A percentile compares a stretch with the other conserved stretches of the same genome.
Conservation (phyloP, 1,140 invertebrate genomes). For the Eufriesea mexicana region DNA sequence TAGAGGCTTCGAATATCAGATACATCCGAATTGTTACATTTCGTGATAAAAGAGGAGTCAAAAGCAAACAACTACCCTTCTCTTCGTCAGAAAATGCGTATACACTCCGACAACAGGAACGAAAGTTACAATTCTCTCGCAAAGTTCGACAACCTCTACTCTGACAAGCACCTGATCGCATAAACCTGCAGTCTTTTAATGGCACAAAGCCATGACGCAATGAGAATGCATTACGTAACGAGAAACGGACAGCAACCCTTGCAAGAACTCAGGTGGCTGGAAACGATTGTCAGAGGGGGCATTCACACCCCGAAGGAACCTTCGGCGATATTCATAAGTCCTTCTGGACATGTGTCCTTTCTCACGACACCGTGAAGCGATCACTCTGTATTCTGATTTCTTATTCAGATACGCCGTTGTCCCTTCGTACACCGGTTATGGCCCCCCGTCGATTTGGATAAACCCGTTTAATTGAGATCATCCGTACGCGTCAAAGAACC, state of each 20-base stretch:
- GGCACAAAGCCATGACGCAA: neutral
- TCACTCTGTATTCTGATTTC: constrained; percentile 71
- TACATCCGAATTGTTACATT: too few relatives aligned
- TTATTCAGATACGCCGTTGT: constrained; percentile 69
- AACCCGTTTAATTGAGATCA: constrained; percentile 80
- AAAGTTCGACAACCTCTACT: neutral
- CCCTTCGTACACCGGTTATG: constrained; percentile 63
- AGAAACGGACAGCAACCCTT: constrained; percentile 59
- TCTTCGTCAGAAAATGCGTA: too few relatives aligned
- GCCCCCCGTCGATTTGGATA: constrained; percentile 75
- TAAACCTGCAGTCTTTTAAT: constrained; percentile 23
- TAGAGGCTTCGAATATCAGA: too few relatives aligned
- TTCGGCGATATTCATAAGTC: constrained; percentile 45
- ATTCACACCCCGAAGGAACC: constrained; percentile 67
- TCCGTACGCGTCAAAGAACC: constrained; percentile 66
- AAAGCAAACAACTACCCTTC: too few relatives aligned
- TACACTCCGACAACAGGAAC: too few relatives aligned
- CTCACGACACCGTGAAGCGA: constrained; percentile 67
- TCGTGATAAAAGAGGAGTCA: too few relatives aligned
- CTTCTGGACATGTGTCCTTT: constrained; percentile 63
- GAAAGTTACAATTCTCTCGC: too few relatives aligned
- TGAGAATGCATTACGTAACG: constrained; percentile 46
- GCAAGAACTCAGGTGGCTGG: constrained; percentile 68
- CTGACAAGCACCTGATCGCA: constrained; percentile 50
- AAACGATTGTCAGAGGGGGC: constrained; percentile 64